Conservation (phyloP, 2,888 invertebrate genomes). For the Branchinecta sandiegonensis region DNA sequence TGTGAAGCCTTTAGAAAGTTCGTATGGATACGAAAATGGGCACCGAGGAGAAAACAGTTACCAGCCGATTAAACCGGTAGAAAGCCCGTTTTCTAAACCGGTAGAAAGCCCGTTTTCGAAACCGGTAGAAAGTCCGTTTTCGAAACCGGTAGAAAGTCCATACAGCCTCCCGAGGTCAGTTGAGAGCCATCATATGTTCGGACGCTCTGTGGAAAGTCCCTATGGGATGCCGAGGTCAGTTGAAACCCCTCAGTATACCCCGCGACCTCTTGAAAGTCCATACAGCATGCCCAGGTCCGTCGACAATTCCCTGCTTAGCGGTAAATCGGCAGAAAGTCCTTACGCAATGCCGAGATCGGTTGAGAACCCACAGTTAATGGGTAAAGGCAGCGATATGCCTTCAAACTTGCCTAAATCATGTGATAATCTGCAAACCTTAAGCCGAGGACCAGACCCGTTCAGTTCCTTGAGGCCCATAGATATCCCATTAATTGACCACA, state of each 20-base stretch:
- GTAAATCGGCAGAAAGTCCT: neutral
- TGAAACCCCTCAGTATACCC: neutral
- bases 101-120: neutral
- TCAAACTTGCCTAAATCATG: neutral
- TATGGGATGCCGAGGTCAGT: conserved; percentile 9
- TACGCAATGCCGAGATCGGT: neutral
- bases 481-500: neutral
- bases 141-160: conserved; percentile 4
- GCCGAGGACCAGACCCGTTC: neutral
- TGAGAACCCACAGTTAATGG: neutral
- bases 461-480: neutral
- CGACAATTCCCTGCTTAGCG: neutral
- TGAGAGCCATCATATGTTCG: neutral
- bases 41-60: neutral
- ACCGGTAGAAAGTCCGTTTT: conserved; percentile 8
- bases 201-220: neutral
- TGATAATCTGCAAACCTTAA: neutral
- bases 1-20: neutral
- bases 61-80: neutral
- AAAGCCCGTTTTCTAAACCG: neutral
- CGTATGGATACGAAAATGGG: neutral
- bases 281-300: neutral
- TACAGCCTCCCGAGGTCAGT: neutral
- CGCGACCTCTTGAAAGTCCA: neutral
- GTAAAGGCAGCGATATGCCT: neutral